phyloP scores from a whole-genome alignment of 64 coral and sea anemone species.

The Acropora yongei region DNA sequence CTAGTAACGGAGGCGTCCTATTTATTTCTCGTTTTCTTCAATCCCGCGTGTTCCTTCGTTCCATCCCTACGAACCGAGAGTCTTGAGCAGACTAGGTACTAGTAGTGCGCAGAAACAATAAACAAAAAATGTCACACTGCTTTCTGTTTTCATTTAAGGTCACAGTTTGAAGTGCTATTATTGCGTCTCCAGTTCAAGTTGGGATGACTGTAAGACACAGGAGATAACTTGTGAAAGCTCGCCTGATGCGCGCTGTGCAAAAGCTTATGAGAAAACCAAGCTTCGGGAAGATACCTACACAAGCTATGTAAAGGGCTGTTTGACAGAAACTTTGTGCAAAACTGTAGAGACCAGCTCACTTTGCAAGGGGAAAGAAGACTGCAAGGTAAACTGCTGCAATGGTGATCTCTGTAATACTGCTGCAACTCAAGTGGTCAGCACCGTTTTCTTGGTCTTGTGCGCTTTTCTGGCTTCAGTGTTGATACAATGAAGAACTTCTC shows the following conservation, averaged over 20 bases:
- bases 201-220: not conserved
- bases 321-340: not conserved
- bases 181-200: not conserved
- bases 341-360: not conserved
- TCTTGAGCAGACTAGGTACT: no score
- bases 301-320: not conserved
- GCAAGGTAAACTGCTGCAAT: not conserved
- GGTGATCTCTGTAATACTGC: conserved; percentile 41
- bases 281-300: not conserved
- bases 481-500: not conserved
- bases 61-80: no score
- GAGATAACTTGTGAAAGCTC: not conserved
- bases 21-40: no score
- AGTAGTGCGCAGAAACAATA: no score
- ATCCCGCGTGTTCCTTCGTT: no score
- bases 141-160: not conserved
- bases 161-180: conserved; percentile 19
- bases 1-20: no score
- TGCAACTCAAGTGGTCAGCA: not conserved
- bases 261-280: not conserved
- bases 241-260: not conserved
- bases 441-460: conserved; percentile 5
- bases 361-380: not conserved
- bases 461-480: not conserved
- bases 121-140: not conserved